Percentiles rank a stretch among this genome's conserved stretches.
These are phyloP conservation scores for Drosophila colorata DNA, from an alignment of 2,888 invertebrate genomes.

Conservation along the genomic window DNA sequence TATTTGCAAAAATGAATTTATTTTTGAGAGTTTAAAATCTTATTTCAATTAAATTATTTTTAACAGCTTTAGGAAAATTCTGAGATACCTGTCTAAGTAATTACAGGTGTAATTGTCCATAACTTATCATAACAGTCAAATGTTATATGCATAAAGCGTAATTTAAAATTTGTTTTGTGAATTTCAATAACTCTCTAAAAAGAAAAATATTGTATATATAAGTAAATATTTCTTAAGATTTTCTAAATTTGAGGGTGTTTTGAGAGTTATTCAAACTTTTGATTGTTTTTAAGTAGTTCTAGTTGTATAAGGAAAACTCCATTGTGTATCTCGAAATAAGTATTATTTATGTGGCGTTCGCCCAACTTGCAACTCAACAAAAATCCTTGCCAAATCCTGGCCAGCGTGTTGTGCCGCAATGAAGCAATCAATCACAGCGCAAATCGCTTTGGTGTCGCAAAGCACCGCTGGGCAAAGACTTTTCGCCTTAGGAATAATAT, in stretches of 20 bases:
- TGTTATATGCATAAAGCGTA: too few species aligned
- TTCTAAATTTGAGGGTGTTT: too few species aligned
- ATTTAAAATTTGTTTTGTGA: too few species aligned
- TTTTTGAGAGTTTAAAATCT: neutral
- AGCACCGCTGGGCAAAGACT: conserved; percentile 82
- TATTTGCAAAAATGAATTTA: too few species aligned
- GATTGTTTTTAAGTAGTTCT: neutral
- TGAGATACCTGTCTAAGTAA: too few species aligned
- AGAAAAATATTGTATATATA: too few species aligned
- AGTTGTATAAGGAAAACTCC: neutral
- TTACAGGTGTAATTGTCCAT: too few species aligned
- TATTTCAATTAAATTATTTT: neutral
- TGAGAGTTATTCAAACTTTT: too few species aligned
- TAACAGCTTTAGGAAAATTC: neutral
- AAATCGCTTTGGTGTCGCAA: conserved; percentile 82
- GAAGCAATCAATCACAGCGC: conserved; percentile 76
- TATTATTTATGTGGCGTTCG: conserved; percentile 60
- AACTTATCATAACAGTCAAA: too few species aligned
- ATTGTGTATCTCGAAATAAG: conserved; percentile 27
- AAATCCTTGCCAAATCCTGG: conserved; percentile 73
- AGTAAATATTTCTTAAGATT: too few species aligned
- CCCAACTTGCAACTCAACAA: conserved; percentile 8
- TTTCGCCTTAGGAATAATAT: conserved; percentile 82
- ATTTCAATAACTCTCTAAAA: too few species aligned
- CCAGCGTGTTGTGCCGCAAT: conserved; percentile 72